phyloP scores from a whole-genome alignment of 2,113 vertebrate genomes.

The Miniopterus natalensis region DNA sequence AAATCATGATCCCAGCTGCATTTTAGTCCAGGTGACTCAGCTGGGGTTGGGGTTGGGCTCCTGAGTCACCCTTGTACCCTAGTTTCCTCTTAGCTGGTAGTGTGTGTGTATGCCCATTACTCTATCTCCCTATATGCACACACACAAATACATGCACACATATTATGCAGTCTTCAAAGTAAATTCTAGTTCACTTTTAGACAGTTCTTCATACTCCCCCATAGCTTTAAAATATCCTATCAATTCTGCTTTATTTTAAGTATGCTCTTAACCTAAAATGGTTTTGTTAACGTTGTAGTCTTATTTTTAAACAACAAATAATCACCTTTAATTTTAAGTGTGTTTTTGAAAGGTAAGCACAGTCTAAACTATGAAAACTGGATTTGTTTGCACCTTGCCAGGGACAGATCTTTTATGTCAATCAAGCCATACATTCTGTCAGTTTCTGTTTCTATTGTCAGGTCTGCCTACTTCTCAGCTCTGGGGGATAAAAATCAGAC shows the following conservation, averaged over 20 bases:
- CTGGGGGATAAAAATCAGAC: background rate
- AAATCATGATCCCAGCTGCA: background rate
- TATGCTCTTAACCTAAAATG: background rate
- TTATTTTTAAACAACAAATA: conserved; percentile 14
- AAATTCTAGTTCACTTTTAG: conserved; percentile 9
- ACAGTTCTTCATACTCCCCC: background rate
- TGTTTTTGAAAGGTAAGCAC: conserved; percentile 1
- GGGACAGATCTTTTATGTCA: background rate
- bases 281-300: conserved; percentile 10
- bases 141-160: background rate
- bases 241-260: conserved; percentile 16
- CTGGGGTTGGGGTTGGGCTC: background rate
- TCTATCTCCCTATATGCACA: background rate
- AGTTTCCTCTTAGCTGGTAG: background rate
- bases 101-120: background rate
- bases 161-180: background rate
- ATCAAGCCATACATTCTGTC: background rate
- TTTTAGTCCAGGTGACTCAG: background rate
- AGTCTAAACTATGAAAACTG: background rate
- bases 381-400: background rate
- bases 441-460: background rate
- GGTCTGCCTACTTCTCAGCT: conserved; percentile 8
- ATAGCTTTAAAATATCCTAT: background rate
- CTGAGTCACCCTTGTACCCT: background rate
- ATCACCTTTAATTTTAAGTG: background rate